These are phyloP conservation scores for Argyra leucocephala DNA, from an alignment of 2,888 invertebrate species.

Conservation along the genomic window DNA sequence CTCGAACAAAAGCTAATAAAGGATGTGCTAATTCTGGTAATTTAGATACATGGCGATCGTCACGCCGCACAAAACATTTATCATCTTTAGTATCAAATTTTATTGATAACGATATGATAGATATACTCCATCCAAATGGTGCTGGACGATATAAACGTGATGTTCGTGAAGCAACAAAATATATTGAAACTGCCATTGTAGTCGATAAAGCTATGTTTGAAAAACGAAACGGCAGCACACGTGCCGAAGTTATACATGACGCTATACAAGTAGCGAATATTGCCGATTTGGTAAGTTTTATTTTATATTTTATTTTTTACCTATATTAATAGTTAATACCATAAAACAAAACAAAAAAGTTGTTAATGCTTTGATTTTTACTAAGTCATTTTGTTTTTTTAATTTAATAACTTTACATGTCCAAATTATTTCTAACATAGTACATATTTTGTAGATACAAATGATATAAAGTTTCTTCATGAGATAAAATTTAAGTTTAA, in stretches of 20 bases:
- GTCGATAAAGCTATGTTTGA: conserved; percentile 96
- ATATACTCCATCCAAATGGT: conserved; percentile 40
- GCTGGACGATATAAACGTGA: conserved; percentile 56
- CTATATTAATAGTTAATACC: too few relatives aligned
- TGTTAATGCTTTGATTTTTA: too few relatives aligned
- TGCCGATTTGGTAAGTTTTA: conserved; percentile 78
- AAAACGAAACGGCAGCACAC: conserved; percentile 77
- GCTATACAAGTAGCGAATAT: conserved; percentile 95
- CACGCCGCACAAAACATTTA: conserved; percentile 51
- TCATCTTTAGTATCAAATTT: conserved; percentile 35
- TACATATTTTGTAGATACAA: too few relatives aligned
- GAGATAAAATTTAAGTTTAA: too few relatives aligned
- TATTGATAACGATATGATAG: conserved; percentile 23
- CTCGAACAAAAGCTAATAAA: conserved; percentile 80
- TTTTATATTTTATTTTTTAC: too few relatives aligned
- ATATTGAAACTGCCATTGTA: conserved; percentile 90
- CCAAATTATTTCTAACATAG: too few relatives aligned
- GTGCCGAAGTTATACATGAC: conserved; percentile 84
- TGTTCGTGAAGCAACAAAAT: conserved; percentile 83
- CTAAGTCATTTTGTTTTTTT: too few relatives aligned
- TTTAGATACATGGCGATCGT: conserved; percentile 61
- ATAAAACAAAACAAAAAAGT: too few relatives aligned
- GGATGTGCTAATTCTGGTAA: conserved; percentile 77
- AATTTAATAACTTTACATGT: too few relatives aligned
- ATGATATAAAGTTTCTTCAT: too few relatives aligned